Base-by-base conservation (phyloP, 2,113 vertebrate genomes). In the Excalfactoria chinensis region DNA sequence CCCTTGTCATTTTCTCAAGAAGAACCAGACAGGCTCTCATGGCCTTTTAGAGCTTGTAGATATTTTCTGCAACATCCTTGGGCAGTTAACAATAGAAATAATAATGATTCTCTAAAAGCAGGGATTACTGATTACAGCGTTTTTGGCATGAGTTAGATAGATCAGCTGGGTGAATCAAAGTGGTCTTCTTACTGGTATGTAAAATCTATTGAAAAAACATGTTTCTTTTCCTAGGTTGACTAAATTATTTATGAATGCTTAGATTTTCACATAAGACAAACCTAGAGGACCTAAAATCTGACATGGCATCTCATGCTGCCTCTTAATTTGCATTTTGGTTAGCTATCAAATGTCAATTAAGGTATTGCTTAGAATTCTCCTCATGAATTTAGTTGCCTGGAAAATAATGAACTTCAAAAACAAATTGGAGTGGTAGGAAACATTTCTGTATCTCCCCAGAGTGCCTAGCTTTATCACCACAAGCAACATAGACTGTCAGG, bases 381-480 rank as follows among this genome's bases (percentile, higher is more conserved):
- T 90, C 55, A 44, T 92, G 68, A 85, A 63, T 89, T 67, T 70
- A 88, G 89, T 80, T 60, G 91, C 18, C 71, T 88, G 68, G 64
- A 60, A 95, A 93, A 89, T 59, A 77, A 51, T 18, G 56, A 74
- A 82, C 56, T 92, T 85, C 89, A 75, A 89, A 89, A 85, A 85
- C 34, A 23, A 74, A 75, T 68, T 78, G 93, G 49, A 56, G n/a
- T 37, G 7, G 82, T 82, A 93, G 84, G 43, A 95, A 92, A 63
- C 77, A 60, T 91, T 94, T 91, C 78, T 89, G 28, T 84, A 83
- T 35, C 64, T 92, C 88, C 59, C 68, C 46, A 12, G 19, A 85
- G 28, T 80, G 41, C 32, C 81, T 92, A 28, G 34, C 59, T 89
- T 93, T 89, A 80, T 69, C 83, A 72, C 12, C n/a, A 76, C n/a